phyloP scores from a whole-genome alignment of 2,888 invertebrate species.

The Drosophila borborema region DNA sequence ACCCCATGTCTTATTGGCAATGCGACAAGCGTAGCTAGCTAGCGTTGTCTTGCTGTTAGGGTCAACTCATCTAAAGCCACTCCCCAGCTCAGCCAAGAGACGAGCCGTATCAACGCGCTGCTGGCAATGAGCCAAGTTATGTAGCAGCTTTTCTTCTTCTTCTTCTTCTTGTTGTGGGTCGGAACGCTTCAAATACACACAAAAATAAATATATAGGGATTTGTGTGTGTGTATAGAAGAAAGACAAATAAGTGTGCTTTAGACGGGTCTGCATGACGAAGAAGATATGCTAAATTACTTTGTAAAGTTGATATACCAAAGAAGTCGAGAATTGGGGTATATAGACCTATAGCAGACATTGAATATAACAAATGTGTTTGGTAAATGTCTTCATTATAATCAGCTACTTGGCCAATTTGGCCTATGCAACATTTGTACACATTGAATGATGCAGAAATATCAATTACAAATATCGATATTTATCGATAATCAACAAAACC shows the following conservation, averaged over 20 bases:
- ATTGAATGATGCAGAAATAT: background rate
- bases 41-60: constrained; percentile 20
- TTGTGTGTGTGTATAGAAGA: background rate
- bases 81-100: constrained; percentile 14
- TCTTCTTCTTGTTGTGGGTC: background rate
- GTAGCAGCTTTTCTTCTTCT: constrained; percentile 3
- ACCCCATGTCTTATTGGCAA: constrained; percentile 19
- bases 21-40: constrained; percentile 22
- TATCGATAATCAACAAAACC: background rate
- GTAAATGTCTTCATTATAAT: background rate
- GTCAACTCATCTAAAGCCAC: constrained; percentile 35
- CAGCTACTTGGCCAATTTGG: background rate
- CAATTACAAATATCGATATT: background rate
- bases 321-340: background rate
- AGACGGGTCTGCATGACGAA: background rate
- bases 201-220: background rate
- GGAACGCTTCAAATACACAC: background rate
- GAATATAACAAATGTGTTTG: background rate
- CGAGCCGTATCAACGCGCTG: constrained; percentile 21
- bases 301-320: background rate
- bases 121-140: constrained; percentile 44
- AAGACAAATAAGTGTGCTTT: background rate
- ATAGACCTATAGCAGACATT: background rate
- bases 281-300: background rate
- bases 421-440: background rate